These are phyloP conservation scores for Theocolax elegans DNA, from an alignment of 1,140 invertebrate genomes.

Conservation along the genomic window DNA sequence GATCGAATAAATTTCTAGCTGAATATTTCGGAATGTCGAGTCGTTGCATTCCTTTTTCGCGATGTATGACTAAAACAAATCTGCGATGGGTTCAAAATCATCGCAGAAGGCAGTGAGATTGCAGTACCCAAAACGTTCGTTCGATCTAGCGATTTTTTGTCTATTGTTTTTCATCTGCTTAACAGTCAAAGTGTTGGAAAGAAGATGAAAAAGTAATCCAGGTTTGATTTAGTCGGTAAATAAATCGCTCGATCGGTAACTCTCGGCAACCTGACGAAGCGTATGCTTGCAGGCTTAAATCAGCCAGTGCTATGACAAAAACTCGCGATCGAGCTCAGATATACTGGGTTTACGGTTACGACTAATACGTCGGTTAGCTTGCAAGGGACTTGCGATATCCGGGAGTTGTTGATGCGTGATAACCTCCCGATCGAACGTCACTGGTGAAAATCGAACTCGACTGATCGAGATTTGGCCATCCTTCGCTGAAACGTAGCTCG, in stretches of 20 bases:
- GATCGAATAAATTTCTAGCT: not conserved
- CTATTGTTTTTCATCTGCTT: too few relatives aligned
- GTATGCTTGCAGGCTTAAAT: conserved; percentile 55
- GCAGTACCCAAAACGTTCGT: too few relatives aligned
- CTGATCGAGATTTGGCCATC: conserved; percentile 74
- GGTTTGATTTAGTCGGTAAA: too few relatives aligned
- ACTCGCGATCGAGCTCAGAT: conserved; percentile 70
- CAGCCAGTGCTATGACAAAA: conserved; percentile 70
- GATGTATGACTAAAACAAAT: not conserved
- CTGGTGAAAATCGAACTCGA: conserved; percentile 84
- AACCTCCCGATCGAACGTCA: conserved; percentile 69
- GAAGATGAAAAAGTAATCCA: too few relatives aligned
- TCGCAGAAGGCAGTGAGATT: conserved; percentile 27
- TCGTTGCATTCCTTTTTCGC: conserved; percentile 1
- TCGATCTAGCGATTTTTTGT: too few relatives aligned
- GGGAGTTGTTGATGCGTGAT: conserved; percentile 25
- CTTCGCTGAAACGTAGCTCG: conserved; percentile 84
- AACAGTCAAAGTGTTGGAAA: too few relatives aligned
- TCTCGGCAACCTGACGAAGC: too few relatives aligned
- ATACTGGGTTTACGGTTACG: conserved; percentile 68
- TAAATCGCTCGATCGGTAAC: too few relatives aligned
- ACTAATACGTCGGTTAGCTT: conserved; percentile 60
- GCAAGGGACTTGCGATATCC: conserved; percentile 74
- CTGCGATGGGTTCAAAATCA: not conserved
- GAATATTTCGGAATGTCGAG: not conserved